phyloP scores from a whole-genome alignment of 2,888 invertebrate genomes.

The Andrena bucephala region DNA sequence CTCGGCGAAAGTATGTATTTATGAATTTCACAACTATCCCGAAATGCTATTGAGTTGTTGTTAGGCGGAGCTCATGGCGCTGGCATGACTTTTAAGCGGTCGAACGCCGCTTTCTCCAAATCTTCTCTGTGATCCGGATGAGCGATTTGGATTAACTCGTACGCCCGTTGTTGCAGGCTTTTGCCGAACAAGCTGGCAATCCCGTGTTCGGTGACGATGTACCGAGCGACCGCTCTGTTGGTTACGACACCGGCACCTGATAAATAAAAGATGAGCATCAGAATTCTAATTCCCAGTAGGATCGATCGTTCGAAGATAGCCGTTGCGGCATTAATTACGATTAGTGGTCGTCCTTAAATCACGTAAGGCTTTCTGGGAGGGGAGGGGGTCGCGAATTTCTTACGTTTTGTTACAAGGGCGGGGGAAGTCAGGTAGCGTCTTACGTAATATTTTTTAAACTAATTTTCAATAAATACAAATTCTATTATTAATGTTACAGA shows the following conservation, averaged over 20 bases:
- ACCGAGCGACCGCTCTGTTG: constrained; percentile 88
- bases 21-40: constrained; percentile 30
- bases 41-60: constrained; percentile 59
- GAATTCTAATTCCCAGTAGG: neutral
- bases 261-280: neutral
- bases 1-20: neutral
- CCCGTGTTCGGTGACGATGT: constrained; percentile 89
- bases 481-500: too few relatives aligned
- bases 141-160: constrained; percentile 88
- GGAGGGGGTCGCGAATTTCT: too few relatives aligned
- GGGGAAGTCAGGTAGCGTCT: too few relatives aligned
- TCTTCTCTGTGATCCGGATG: constrained; percentile 88
- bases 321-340: neutral
- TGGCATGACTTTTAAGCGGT: constrained; percentile 85
- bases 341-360: too few relatives aligned
- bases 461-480: too few relatives aligned
- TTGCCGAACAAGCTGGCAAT: constrained; percentile 90
- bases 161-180: constrained; percentile 88
- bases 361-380: too few relatives aligned
- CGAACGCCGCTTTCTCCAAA: constrained; percentile 88
- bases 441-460: too few relatives aligned
- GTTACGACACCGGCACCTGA: constrained; percentile 89
- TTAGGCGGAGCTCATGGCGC: constrained; percentile 72
- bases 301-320: neutral
- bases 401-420: too few relatives aligned